phyloP scores from a whole-genome alignment of 2,113 vertebrate genomes.

The Atractosteus spatula region DNA sequence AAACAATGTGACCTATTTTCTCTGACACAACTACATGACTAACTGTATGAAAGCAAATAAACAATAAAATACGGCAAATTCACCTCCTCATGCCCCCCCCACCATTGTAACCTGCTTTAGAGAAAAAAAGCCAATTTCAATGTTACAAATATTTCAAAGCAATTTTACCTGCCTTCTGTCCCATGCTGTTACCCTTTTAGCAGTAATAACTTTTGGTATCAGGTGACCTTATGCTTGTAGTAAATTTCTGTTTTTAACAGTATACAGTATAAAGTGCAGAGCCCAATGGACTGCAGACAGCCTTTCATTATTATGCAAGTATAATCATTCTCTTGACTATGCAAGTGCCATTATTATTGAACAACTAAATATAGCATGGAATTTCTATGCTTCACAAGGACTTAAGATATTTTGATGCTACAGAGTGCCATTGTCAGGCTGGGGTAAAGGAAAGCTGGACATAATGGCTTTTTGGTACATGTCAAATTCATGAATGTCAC shows the following conservation, averaged over 20 bases:
- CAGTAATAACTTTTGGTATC: not conserved
- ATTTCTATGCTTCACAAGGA: not conserved
- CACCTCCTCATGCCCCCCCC: too few relatives aligned
- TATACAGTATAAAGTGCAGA: not conserved
- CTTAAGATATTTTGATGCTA: not conserved
- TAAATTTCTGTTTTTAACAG: not conserved
- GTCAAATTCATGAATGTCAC: not conserved
- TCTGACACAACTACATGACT: too few relatives aligned
- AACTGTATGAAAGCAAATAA: too few relatives aligned
- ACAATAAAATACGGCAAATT: too few relatives aligned
- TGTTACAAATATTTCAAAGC: not conserved
- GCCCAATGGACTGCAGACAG: not conserved
- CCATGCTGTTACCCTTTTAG: not conserved
- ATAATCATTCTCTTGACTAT: slow-evolving; percentile 14
- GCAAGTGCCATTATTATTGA: slow-evolving; percentile 9
- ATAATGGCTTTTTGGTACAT: not conserved
- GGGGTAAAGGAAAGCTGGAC: not conserved
- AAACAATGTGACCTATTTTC: too few relatives aligned
- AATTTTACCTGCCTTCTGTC: not conserved
- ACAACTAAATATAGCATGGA: not conserved
- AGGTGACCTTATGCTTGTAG: not conserved
- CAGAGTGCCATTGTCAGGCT: not conserved
- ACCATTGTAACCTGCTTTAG: too few relatives aligned
- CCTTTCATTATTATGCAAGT: slow-evolving; percentile 23
- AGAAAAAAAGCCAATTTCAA: not conserved